Base-by-base conservation (phyloP, 2,888 invertebrate genomes). In the Rotaria macrura region DNA sequence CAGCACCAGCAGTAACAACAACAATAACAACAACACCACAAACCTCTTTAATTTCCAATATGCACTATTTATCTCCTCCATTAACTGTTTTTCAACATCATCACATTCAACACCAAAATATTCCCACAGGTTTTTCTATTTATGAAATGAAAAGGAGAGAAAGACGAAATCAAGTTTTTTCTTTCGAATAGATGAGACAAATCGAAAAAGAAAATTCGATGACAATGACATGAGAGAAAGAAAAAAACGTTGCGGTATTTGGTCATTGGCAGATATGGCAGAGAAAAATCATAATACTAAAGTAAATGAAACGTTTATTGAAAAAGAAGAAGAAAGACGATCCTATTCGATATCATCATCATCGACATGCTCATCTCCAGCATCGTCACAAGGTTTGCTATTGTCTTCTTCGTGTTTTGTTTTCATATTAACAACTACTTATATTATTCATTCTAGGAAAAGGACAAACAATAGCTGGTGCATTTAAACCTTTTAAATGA, bases 221-320 rank as follows among this genome's bases (percentile, higher is more conserved):
- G 65, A 34, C 12, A 47, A 47, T 47, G 47, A 47, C 9, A 47
- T 47, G 9, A 9, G 14, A 47, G 54, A 65, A 65, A 29, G 65
- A 65, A 65, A 65, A 34, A 65, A 65, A 34, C 65, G 14, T 65
- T 65, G 65, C 34, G 65, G 65, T 49, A 85, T 85, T 40, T 86
- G 86, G 86, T 86, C 86, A n/a, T 54, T 86, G 34, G 86, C 86
- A 9, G 86, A 86, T 74, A 84, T 86, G 84, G 86, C 86, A 25
- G 65, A 84, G 34, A 52, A 38, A 47, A 83, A 83, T 52, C 25
- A 49, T 40, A 47, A 43, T 43, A 47, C 9, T 6, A 83, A 38
- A 83, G 38, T 34, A 9, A 29, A 57, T 29, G 14, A 47, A 29
- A 29, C n/a, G 29, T 0, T 4, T 2, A 29, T 14, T n/a, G 12